Base-by-base conservation (phyloP, 2,797 vertebrate species). In the Gallinago solitaria region DNA sequence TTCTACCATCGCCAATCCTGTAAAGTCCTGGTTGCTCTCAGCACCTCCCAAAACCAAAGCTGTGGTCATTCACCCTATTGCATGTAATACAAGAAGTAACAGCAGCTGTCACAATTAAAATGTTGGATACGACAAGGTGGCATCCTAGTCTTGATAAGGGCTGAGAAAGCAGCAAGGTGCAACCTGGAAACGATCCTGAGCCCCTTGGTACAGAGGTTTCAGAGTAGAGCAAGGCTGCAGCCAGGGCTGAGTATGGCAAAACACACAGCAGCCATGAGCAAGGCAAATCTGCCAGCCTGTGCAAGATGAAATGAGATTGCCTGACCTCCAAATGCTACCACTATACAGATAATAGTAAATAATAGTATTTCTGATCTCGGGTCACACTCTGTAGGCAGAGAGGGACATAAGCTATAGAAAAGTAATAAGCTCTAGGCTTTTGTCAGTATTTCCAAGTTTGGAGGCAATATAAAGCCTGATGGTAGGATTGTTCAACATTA, bases 261-360 rank as follows among this genome's bases (percentile, higher is more conserved):
- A 47, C 20, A 9, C 0, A 0, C 6, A 7, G 16, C 30, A 65
- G n/a, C n/a, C 19, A 2, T 1, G 12, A 37, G 13, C 27, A 12
- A 5, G 27, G 69, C 3, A 27, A 43, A 23, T 6, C 50, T 60
- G 27, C 21, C 76, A 47, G 27, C 16, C 39, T 28, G 39, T 1
- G 1, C 16, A 18, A 19, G 33, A 9, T 0, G 1, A 39, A 12
- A 24, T 32, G 56, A 69, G 45, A n/a, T 32, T 48, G 23, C 56
- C 11, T 30, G 54, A 28, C 60, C 39, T 53, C 54, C 60, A 81
- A 67, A 73, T 0, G 0, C 32, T 64, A 15, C 54, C 21, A 9
- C 30, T 47, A 4, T 23, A 35, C 0, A 12, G 64, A 59, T 35
- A 74, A 53, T 25, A 64, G 47, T 50, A 84, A 86, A 35, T 68